Evolutionary conservation across 2,113 vertebrate genomes (phyloP).

Genomic region (Tetrax tetrax): DNA sequence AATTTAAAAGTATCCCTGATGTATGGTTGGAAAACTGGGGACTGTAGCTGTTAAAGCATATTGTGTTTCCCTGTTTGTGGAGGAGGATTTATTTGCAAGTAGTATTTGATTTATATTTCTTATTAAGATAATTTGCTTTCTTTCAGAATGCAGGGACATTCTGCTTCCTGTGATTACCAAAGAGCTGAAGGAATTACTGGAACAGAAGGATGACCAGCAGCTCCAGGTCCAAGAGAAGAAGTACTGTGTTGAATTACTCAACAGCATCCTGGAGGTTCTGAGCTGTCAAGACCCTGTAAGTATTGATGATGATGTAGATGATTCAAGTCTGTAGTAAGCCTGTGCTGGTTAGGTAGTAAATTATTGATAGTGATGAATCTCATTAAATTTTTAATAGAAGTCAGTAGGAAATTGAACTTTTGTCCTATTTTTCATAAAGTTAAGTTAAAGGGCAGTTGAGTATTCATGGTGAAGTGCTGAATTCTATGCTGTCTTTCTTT

Average conservation of each 20-base stretch:
- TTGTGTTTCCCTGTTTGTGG: not conserved
- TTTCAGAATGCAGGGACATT: conserved; percentile 92
- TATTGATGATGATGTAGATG: conserved; percentile 8
- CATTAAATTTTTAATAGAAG: conserved; percentile 58
- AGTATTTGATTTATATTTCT: not conserved
- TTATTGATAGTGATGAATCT: conserved; percentile 66
- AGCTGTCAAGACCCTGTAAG: conserved; percentile 89
- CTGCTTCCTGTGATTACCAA: conserved; percentile 94
- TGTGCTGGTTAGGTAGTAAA: conserved; percentile 63
- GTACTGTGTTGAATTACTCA: conserved; percentile 89
- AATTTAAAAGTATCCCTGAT: not conserved
- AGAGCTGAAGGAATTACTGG: conserved; percentile 86
- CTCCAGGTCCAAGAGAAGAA: conserved; percentile 75
- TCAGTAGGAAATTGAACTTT: conserved; percentile 16
- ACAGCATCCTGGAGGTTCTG: conserved; percentile 94
- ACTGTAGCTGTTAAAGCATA: not conserved
- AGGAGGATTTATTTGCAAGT: not conserved
- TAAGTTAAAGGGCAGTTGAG: not conserved
- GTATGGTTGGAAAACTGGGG: not conserved
- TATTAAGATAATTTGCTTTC: not conserved
- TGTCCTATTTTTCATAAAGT: conserved; percentile 20
- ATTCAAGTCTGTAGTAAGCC: not conserved
- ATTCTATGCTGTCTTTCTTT: not conserved
- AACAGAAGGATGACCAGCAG: conserved; percentile 79
- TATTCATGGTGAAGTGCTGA: not conserved